Conservation (phyloP, 2,113 vertebrate species). For the Macrotis lagotis region DNA sequence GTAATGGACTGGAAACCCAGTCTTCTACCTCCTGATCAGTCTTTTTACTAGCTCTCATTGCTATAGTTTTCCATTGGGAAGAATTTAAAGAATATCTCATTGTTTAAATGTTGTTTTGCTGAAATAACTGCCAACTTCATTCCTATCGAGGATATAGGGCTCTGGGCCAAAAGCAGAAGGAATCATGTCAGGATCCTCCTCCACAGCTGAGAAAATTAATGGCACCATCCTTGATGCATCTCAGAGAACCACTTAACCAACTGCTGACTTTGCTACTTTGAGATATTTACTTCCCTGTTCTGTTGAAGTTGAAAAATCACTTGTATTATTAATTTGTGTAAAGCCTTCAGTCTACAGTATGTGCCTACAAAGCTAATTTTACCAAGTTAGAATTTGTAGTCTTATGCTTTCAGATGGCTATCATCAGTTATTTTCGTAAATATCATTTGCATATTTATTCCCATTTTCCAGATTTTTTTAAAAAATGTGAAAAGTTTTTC, state of each 20-base stretch:
- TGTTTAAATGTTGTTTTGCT: slow-evolving; percentile 7
- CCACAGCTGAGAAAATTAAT: slow-evolving; percentile 56
- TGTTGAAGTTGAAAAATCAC: slow-evolving; percentile 69
- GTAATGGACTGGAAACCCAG: not conserved
- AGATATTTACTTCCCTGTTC: slow-evolving; percentile 40
- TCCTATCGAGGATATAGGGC: not conserved
- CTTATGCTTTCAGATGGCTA: slow-evolving; percentile 50
- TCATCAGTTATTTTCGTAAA: slow-evolving; percentile 52
- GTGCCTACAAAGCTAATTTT: slow-evolving; percentile 64
- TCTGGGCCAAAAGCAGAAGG: not conserved
- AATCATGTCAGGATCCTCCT: not conserved
- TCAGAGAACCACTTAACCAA: slow-evolving; percentile 22
- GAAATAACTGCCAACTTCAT: not conserved
- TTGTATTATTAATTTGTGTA: slow-evolving; percentile 57
- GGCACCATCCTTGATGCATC: not conserved
- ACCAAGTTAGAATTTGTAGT: slow-evolving; percentile 58
- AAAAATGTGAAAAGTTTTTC: not conserved
- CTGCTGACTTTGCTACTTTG: slow-evolving; percentile 35
- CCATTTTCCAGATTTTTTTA: slow-evolving; percentile 43
- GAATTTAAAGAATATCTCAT: not conserved
- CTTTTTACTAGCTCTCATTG: not conserved
- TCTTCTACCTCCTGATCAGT: not conserved
- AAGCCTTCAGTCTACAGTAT: slow-evolving; percentile 48
- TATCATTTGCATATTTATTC: slow-evolving; percentile 10
- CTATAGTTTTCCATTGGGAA: not conserved